Conservation (phyloP, 2,113 vertebrate species). For the Gulo gulo region DNA sequence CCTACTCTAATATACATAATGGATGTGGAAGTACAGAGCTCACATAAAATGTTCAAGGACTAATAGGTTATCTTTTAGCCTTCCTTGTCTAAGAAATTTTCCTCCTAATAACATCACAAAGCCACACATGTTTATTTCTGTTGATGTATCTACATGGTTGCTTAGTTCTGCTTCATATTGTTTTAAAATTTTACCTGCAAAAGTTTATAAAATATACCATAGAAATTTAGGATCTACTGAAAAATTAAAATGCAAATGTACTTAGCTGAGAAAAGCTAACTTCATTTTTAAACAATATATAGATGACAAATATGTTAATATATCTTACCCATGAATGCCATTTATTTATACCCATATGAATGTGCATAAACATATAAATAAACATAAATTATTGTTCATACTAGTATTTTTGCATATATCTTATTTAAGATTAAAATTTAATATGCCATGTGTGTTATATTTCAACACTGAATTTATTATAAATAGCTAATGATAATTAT, state of each 20-base stretch:
- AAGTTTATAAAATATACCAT: not conserved
- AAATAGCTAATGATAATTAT: not conserved
- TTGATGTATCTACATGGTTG: not conserved
- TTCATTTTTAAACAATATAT: not conserved
- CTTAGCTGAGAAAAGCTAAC: not conserved
- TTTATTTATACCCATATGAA: not conserved
- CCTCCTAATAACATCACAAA: not conserved
- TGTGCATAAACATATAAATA: not conserved
- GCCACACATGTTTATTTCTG: not conserved
- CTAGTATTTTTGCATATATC: not conserved
- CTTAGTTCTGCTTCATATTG: not conserved
- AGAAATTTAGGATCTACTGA: not conserved
- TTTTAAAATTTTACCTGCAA: not conserved
- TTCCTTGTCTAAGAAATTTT: not conserved
- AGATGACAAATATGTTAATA: not conserved
- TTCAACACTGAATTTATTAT: not conserved
- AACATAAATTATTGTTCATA: not conserved
- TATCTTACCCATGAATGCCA: not conserved
- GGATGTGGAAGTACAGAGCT: not conserved
- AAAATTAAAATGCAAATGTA: not conserved
- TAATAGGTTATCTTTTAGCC: not conserved
- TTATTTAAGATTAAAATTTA: constrained; percentile 25
- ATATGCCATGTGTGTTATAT: not conserved
- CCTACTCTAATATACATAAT: not conserved
- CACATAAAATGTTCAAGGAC: not conserved